Evolutionary conservation across 2,113 vertebrate species (phyloP).

Genomic region (Ondatra zibethicus): DNA sequence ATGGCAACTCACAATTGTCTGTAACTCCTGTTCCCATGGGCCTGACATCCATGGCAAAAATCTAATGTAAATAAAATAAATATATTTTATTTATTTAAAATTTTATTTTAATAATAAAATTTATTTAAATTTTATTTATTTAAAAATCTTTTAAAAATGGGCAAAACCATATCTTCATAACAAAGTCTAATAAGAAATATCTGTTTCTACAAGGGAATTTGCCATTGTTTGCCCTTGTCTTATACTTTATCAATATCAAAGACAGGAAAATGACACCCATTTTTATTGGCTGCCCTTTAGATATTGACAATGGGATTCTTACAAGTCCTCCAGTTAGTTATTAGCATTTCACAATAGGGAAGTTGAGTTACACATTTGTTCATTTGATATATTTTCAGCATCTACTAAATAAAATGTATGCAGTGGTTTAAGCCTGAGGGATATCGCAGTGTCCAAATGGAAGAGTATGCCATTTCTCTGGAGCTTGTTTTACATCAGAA

Average conservation of each 20-base stretch:
- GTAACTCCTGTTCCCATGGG: background rate
- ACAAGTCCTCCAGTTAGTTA: background rate
- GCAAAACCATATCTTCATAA: background rate
- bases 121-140: too few relatives aligned
- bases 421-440: background rate
- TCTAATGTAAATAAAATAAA: background rate
- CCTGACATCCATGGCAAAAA: background rate
- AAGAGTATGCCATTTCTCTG: background rate
- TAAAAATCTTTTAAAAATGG: background rate
- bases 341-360: background rate
- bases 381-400: background rate
- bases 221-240: background rate
- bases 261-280: background rate
- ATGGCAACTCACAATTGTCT: background rate
- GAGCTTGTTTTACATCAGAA: background rate
- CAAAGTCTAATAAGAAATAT: slow-evolving; percentile 5
- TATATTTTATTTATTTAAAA: too few relatives aligned
- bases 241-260: background rate
- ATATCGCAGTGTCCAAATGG: background rate
- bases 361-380: background rate
- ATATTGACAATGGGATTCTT: slow-evolving; percentile 5
- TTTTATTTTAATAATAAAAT: too few relatives aligned
- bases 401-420: background rate
- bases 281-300: background rate
- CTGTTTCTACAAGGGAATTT: background rate